Conservation (phyloP, 2,888 invertebrate species). For the Calameuta filiformis region DNA sequence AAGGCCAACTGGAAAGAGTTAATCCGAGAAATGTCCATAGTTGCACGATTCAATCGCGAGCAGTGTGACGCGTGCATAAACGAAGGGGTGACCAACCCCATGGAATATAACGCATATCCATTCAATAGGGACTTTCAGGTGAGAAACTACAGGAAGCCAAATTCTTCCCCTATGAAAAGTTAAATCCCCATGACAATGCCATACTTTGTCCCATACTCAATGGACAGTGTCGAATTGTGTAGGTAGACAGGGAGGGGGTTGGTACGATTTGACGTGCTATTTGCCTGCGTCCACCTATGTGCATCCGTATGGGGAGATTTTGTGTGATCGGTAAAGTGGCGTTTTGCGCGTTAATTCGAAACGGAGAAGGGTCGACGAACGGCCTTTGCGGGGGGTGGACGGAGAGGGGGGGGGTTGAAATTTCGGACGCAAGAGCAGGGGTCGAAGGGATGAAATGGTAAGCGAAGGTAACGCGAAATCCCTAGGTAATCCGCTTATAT, state of each 20-base stretch:
- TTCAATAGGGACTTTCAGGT: neutral
- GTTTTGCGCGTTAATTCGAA: constrained; percentile 28
- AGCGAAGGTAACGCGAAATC: constrained; percentile 28
- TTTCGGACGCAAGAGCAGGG: neutral
- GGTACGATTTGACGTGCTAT: neutral
- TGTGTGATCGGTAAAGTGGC: constrained; percentile 14
- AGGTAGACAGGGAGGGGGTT: neutral
- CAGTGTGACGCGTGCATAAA: neutral
- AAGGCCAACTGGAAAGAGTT: neutral
- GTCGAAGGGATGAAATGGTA: neutral
- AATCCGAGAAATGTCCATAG: neutral
- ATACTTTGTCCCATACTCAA: neutral
- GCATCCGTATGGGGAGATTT: neutral
- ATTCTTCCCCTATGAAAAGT: neutral
- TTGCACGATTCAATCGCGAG: neutral
- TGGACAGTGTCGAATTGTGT: neutral
- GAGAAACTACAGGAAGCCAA: neutral
- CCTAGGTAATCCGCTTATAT: constrained; percentile 40
- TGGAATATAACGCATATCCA: neutral
- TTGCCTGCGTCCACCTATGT: neutral
- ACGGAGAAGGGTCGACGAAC: neutral
- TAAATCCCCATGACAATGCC: neutral
- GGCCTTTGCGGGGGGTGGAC: constrained; percentile 2
- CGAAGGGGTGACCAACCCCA: neutral
- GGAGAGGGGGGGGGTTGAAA: neutral